Conservation (phyloP, 2,113 vertebrate genomes). For the Pygoscelis adeliae region DNA sequence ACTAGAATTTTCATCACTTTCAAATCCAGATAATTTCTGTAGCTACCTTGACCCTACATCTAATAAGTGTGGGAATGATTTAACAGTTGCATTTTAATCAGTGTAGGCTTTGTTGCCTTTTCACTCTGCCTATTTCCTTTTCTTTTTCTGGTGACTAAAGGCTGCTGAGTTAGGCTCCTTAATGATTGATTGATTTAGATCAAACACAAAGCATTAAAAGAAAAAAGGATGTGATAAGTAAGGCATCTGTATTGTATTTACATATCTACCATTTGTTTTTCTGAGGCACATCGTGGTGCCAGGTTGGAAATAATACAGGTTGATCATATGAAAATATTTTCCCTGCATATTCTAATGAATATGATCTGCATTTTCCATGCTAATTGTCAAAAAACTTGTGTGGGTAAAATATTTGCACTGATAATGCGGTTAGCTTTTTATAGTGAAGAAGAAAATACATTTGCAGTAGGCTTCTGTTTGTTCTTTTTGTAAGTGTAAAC, state of each 20-base stretch:
- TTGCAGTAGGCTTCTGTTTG: neutral
- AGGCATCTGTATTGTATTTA: neutral
- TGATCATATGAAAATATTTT: neutral
- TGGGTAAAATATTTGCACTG: neutral
- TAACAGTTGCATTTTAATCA: neutral
- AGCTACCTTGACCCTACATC: neutral
- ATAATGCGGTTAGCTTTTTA: neutral
- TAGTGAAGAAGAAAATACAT: neutral
- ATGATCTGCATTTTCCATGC: neutral
- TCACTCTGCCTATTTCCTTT: neutral
- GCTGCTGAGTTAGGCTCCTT: neutral
- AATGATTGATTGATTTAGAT: neutral
- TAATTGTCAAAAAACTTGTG: neutral
- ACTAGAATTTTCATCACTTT: neutral
- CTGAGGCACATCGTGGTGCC: neutral
- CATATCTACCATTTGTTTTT: neutral
- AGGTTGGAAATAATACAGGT: neutral
- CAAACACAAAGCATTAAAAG: neutral
- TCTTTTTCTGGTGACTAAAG: neutral
- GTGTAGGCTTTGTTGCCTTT: neutral
- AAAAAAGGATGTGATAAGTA: neutral
- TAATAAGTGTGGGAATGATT: neutral
- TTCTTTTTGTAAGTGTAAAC: neutral
- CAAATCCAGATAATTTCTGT: neutral
- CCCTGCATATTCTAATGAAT: neutral